Conservation (phyloP, 2,797 vertebrate species). For the Phalloptychus januarius region DNA sequence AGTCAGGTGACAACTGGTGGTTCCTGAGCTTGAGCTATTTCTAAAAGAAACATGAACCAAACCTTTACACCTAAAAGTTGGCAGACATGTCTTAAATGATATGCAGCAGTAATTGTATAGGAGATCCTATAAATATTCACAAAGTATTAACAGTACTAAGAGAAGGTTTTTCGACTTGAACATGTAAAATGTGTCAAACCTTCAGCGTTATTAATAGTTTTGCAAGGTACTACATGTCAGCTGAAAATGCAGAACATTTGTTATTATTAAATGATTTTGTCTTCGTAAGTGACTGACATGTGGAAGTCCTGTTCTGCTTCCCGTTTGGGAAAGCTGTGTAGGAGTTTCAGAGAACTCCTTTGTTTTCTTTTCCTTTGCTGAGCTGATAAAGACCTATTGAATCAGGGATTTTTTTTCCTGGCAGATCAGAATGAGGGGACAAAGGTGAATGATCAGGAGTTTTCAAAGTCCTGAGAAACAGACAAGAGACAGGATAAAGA, state of each 20-base stretch:
- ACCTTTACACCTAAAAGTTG: neutral
- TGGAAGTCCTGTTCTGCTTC: conserved; percentile 44
- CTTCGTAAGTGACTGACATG: conserved; percentile 1
- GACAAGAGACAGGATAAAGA: conserved; percentile 28
- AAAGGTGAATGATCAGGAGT: conserved; percentile 56
- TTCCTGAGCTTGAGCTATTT: neutral
- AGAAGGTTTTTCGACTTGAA: neutral
- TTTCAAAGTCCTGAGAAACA: conserved; percentile 53
- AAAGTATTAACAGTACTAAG: neutral
- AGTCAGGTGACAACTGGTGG: neutral
- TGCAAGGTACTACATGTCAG: neutral
- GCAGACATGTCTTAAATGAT: neutral
- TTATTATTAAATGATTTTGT: neutral
- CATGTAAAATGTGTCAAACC: neutral
- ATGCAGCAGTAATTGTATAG: neutral
- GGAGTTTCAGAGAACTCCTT: conserved; percentile 63
- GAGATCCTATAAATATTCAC: neutral
- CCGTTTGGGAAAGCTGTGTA: conserved; percentile 48
- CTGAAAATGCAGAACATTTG: conserved; percentile 9
- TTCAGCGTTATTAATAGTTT: neutral
- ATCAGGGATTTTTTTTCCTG: conserved; percentile 55
- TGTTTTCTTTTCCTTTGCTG: conserved; percentile 69
- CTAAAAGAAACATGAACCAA: neutral
- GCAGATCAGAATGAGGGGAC: conserved; percentile 64
- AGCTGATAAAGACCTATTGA: conserved; percentile 71